A percentile compares a stretch with the other conserved stretches of the same genome.
phyloP scores from a whole-genome alignment of 2,888 invertebrate genomes.

The Lysandra coridon region DNA sequence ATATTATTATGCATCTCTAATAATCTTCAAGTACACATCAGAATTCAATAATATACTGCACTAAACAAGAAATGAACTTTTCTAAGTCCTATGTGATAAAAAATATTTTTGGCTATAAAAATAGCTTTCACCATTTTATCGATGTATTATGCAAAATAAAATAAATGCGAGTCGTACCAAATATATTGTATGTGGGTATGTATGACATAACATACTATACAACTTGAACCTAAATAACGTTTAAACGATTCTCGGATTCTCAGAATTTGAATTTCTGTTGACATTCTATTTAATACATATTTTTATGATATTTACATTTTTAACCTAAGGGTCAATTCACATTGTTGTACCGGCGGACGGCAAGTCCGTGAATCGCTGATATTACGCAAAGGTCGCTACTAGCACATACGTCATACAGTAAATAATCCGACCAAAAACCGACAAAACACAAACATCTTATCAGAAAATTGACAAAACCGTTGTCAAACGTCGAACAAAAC shows the following conservation, averaged over 20 bases:
- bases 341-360: too few relatives aligned
- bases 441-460: too few relatives aligned
- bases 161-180: background rate
- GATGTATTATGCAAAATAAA: slow-evolving; percentile 1
- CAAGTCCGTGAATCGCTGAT: too few relatives aligned
- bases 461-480: too few relatives aligned
- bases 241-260: background rate
- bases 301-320: background rate
- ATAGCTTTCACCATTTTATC: background rate
- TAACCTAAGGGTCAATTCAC: background rate
- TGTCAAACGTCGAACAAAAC: too few relatives aligned
- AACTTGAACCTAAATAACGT: background rate
- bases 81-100: background rate
- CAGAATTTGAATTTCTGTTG: background rate
- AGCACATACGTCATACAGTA: too few relatives aligned
- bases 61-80: too few relatives aligned
- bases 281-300: background rate
- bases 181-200: background rate
- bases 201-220: background rate
- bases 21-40: too few relatives aligned
- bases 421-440: too few relatives aligned
- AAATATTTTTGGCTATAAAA: background rate
- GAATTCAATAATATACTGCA: too few relatives aligned
- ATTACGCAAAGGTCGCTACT: too few relatives aligned
- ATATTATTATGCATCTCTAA: too few relatives aligned